A percentile compares a stretch with the other conserved stretches of the same genome.
These are phyloP conservation scores for Strigamia crassipes DNA, from an alignment of 2,888 invertebrate genomes.

Conservation along the genomic window DNA sequence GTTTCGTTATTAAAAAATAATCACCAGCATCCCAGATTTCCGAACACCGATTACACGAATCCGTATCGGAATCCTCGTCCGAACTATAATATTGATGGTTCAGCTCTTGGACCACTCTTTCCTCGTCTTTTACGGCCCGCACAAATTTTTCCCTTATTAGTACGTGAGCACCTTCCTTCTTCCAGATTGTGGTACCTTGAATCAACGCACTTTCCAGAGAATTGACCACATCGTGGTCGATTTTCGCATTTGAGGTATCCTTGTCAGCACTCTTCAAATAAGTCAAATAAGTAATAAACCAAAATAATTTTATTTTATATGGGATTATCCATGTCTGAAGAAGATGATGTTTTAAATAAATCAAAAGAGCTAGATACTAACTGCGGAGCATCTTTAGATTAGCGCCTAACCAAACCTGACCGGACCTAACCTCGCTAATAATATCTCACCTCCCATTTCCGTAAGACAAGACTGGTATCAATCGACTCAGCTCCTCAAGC, in stretches of 20 bases:
- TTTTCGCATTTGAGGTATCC: not conserved
- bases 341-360: too few relatives aligned
- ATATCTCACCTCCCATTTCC: too few relatives aligned
- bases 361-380: too few relatives aligned
- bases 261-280: too few relatives aligned
- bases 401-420: too few relatives aligned
- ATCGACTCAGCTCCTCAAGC: too few relatives aligned
- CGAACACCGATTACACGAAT: not conserved
- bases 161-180: not conserved
- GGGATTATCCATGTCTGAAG: too few relatives aligned
- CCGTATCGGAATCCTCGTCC: not conserved
- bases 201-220: not conserved
- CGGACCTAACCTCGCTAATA: too few relatives aligned
- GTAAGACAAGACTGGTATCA: too few relatives aligned
- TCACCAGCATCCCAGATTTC: not conserved
- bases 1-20: not conserved
- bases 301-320: too few relatives aligned
- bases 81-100: not conserved
- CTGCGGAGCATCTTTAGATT: too few relatives aligned
- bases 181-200: not conserved
- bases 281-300: too few relatives aligned
- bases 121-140: not conserved
- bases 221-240: not conserved
- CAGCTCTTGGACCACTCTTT: not conserved
- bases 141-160: not conserved